A percentile compares a stretch with the other conserved stretches of the same genome.
Evolutionary conservation across 2,797 vertebrate genomes (phyloP).

Genomic region (Heterohyrax brucei): DNA sequence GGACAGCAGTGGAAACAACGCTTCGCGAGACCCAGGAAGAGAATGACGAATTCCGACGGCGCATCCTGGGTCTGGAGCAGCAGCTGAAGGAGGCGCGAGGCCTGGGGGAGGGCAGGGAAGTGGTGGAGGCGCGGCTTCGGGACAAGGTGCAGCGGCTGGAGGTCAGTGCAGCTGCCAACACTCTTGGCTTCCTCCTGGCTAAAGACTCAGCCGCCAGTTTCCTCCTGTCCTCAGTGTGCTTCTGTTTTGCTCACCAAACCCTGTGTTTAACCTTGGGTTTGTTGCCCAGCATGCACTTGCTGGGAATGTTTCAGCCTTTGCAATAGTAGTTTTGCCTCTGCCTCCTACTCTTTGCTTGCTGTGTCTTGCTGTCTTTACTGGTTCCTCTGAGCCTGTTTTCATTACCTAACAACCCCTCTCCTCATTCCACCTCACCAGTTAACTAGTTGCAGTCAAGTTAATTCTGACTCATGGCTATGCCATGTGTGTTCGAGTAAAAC

Average conservation of each 20-base stretch:
- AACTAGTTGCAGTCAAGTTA: neutral
- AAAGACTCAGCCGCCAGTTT: neutral
- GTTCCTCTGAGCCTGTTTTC: slow-evolving; percentile 36
- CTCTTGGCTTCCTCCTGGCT: rapidly evolving
- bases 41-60: slow-evolving; percentile 91
- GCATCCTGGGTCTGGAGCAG: slow-evolving; percentile 92
- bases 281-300: neutral
- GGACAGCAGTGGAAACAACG: slow-evolving; percentile 91
- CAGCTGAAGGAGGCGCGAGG: slow-evolving; percentile 91
- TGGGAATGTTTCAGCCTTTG: neutral
- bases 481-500: neutral
- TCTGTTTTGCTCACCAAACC: neutral
- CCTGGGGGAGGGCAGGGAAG: slow-evolving; percentile 91
- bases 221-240: neutral
- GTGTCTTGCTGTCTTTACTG: neutral
- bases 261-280: neutral
- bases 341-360: neutral
- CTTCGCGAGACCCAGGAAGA: slow-evolving; percentile 91
- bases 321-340: neutral
- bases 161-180: slow-evolving; percentile 87
- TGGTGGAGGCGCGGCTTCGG: slow-evolving; percentile 91
- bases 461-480: neutral
- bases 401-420: neutral
- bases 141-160: slow-evolving; percentile 95
- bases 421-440: neutral